These are phyloP conservation scores for Gallinago media DNA, from an alignment of 2,113 vertebrate genomes.

Conservation along the genomic window DNA sequence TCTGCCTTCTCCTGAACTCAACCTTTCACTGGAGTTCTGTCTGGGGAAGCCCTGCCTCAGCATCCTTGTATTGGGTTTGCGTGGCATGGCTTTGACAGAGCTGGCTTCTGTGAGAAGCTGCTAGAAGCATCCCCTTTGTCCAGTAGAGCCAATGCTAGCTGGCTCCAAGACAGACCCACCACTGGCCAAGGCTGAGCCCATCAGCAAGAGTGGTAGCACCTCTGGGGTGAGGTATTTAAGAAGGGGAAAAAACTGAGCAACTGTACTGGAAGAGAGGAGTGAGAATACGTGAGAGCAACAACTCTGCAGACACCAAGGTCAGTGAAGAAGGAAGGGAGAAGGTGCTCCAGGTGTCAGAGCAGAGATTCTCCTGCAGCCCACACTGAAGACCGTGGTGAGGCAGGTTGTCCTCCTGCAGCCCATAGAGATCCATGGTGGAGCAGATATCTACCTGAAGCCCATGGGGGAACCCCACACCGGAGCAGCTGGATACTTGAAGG, in stretches of 20 bases:
- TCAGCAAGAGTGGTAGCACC: not conserved
- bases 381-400: not conserved
- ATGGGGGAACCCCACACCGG: not conserved
- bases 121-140: not conserved
- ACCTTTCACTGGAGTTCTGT: fast-evolving
- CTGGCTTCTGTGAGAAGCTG: not conserved
- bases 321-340: not conserved
- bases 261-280: not conserved
- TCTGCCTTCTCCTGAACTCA: not conserved
- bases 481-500: not conserved
- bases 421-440: not conserved
- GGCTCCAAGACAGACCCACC: not conserved
- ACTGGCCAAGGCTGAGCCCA: not conserved
- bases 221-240: not conserved
- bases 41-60: not conserved
- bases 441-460: not conserved
- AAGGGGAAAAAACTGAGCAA: not conserved
- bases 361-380: not conserved
- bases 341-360: not conserved
- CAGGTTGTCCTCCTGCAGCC: not conserved
- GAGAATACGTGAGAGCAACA: not conserved
- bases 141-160: not conserved
- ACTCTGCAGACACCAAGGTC: not conserved
- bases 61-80: not conserved
- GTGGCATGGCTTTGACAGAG: not conserved